Percentiles rank a stretch among this genome's conserved stretches.
Conservation (phyloP, 2,888 invertebrate species). For the Xestia rhomboidea region DNA sequence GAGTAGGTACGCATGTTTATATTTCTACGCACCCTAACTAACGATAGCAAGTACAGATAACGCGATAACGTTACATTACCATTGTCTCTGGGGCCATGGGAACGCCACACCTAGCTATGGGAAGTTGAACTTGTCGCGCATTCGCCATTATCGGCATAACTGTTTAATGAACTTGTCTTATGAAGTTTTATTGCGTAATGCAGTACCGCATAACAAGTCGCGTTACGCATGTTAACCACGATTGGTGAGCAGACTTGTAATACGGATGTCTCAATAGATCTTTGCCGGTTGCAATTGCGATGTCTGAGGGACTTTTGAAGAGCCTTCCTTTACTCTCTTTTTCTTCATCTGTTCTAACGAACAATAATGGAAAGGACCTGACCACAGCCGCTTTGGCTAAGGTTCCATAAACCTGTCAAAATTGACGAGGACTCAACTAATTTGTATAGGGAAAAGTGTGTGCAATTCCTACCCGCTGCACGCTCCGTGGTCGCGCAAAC, state of each 20-base stretch:
- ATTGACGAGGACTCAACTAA: background rate
- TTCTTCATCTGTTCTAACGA: background rate
- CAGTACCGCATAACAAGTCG: constrained; percentile 19
- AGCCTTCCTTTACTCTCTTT: constrained; percentile 2
- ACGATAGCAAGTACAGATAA: constrained; percentile 58
- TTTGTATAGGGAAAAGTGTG: constrained; percentile 14
- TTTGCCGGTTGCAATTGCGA: constrained; percentile 6
- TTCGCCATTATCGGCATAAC: constrained; percentile 69
- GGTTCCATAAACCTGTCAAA: background rate
- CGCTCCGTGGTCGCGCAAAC: constrained; percentile 38
- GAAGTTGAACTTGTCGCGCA: constrained; percentile 71
- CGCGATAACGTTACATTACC: constrained; percentile 66
- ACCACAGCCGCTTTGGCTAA: background rate
- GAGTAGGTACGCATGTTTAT: constrained; percentile 29
- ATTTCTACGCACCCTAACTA: constrained; percentile 48
- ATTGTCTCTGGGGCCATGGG: constrained; percentile 77
- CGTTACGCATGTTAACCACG: constrained; percentile 38
- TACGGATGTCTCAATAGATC: constrained; percentile 28
- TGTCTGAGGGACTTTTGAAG: constrained; percentile 13
- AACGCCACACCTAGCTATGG: constrained; percentile 73
- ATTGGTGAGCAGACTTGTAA: constrained; percentile 10
- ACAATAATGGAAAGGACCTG: background rate
- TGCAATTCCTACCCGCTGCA: constrained; percentile 48
- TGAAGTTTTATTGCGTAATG: constrained; percentile 61
- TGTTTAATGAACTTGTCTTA: constrained; percentile 63